A percentile compares a stretch with the other conserved stretches of the same genome.
Evolutionary conservation across 1,140 invertebrate genomes (phyloP).

Genomic region (Macrosteles quadrilineatus): DNA sequence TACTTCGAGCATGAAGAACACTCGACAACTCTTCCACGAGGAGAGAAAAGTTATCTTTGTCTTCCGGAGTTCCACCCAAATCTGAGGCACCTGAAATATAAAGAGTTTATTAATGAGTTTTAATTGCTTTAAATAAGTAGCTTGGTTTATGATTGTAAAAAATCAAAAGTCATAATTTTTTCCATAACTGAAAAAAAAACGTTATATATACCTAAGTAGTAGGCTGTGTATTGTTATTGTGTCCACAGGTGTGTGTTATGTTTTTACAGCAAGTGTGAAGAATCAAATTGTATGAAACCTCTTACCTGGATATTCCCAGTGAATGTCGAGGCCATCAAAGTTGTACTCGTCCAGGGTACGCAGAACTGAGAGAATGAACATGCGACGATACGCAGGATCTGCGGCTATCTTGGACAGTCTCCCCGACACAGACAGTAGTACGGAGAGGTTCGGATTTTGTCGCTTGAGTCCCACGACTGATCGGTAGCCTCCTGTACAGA

Average conservation of each 20-base stretch:
- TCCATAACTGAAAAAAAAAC: too few species aligned
- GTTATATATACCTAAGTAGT: too few species aligned
- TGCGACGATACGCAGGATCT: slow-evolving; percentile 43
- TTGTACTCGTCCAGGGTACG: slow-evolving; percentile 55
- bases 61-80: slow-evolving; percentile 50
- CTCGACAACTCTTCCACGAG: slow-evolving; percentile 56
- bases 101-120: too few species aligned
- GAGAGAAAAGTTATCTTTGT: slow-evolving; percentile 55
- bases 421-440: slow-evolving; percentile 56
- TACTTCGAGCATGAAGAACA: slow-evolving; percentile 54
- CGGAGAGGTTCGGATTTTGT: slow-evolving; percentile 56
- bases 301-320: slow-evolving; percentile 60
- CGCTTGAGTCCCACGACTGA: slow-evolving; percentile 55
- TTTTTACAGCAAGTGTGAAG: too few species aligned
- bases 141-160: too few species aligned
- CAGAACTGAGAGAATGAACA: slow-evolving; percentile 57
- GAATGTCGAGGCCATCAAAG: slow-evolving; percentile 65
- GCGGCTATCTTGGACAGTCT: slow-evolving; percentile 54
- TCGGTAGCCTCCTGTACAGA: slow-evolving; percentile 60
- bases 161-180: too few species aligned
- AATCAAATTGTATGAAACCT: too few species aligned
- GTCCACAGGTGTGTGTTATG: too few species aligned
- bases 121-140: too few species aligned
- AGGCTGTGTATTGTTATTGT: too few species aligned
- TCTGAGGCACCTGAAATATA: slow-evolving; percentile 46